These are phyloP conservation scores for Mormyrops attenuatus DNA, from an alignment of 2,797 vertebrate genomes.

Conservation along the genomic window DNA sequence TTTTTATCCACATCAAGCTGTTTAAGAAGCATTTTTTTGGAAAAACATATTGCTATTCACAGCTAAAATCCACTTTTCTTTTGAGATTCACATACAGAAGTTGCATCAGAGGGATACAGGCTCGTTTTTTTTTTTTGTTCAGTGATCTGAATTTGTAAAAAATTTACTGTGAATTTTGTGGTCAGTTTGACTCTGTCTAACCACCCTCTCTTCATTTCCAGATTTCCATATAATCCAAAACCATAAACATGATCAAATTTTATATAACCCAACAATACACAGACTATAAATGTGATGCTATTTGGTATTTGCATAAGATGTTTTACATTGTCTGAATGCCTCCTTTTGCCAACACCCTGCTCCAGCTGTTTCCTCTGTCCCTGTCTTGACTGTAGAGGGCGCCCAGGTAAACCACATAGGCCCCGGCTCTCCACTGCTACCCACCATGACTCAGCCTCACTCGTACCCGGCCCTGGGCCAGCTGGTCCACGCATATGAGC, in stretches of 20 bases:
- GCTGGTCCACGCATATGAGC: slow-evolving; percentile 88
- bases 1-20: neutral
- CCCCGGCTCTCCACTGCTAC: slow-evolving; percentile 67
- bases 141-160: neutral
- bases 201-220: neutral
- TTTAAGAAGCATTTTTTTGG: neutral
- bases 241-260: neutral
- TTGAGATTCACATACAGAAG: neutral
- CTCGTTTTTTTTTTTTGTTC: neutral
- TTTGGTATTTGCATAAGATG: neutral
- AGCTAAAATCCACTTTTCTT: neutral
- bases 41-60: neutral
- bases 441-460: slow-evolving; percentile 81
- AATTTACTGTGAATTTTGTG: neutral
- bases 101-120: neutral
- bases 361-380: slow-evolving; percentile 17
- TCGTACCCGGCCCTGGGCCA: slow-evolving; percentile 85
- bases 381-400: slow-evolving; percentile 61
- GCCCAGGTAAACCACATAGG: slow-evolving; percentile 84
- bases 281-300: neutral
- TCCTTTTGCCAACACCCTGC: neutral
- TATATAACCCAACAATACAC: neutral
- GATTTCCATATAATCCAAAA: neutral
- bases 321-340: neutral
- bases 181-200: neutral